Conservation (phyloP, 1,140 invertebrate species). For the Ceratina japonica region DNA sequence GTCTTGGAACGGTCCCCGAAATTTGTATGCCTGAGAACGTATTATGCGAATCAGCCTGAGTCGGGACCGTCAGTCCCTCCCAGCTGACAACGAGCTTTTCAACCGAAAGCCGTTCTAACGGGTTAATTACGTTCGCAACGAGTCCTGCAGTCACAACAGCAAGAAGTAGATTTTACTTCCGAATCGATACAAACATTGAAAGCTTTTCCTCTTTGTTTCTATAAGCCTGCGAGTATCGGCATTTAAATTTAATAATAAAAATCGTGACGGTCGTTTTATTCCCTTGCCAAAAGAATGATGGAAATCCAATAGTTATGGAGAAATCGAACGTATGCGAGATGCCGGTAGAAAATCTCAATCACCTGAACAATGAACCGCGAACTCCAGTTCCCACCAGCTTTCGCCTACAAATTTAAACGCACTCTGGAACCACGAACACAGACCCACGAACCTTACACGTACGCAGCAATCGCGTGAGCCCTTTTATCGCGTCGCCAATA, state of each 20-base stretch:
- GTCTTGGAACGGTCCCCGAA: constrained; percentile 24
- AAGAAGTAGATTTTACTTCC: too few relatives aligned
- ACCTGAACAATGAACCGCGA: constrained; percentile 33
- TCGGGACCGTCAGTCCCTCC: not conserved
- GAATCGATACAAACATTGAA: too few relatives aligned
- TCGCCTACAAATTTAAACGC: constrained; percentile 42
- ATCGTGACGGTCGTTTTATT: too few relatives aligned
- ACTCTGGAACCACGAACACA: constrained; percentile 36
- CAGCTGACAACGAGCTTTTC: not conserved
- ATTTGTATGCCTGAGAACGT: constrained; percentile 24
- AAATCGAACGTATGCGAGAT: not conserved
- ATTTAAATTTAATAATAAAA: too few relatives aligned
- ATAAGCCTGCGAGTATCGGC: too few relatives aligned
- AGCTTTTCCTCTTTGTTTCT: too few relatives aligned
- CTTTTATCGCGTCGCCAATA: constrained; percentile 46
- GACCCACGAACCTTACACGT: constrained; percentile 47
- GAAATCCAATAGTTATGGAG: too few relatives aligned
- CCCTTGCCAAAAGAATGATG: too few relatives aligned
- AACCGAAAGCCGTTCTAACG: not conserved
- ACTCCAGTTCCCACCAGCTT: constrained; percentile 26
- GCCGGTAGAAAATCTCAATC: constrained; percentile 9
- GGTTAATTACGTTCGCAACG: constrained; percentile 7
- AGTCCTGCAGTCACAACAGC: not conserved
- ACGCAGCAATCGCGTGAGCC: constrained; percentile 33
- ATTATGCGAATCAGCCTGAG: not conserved